phyloP scores from a whole-genome alignment of 2,888 invertebrate species.

The Pterostichus niger region DNA sequence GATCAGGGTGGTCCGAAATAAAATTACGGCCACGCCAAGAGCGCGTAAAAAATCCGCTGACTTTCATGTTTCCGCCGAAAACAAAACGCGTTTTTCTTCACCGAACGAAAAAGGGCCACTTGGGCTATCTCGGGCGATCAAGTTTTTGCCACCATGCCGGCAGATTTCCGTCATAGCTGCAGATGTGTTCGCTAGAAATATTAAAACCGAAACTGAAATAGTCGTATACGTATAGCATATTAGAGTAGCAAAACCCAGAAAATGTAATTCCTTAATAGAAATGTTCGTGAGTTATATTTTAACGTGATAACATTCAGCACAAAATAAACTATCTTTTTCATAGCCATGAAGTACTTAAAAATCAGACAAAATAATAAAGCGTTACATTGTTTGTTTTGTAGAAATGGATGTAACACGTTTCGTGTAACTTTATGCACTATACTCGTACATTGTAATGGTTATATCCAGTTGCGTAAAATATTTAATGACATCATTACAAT shows the following conservation, averaged over 20 bases:
- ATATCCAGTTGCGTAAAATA: too few relatives aligned
- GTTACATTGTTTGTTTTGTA: background rate
- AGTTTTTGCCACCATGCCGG: conserved; percentile 14
- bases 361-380: conserved; percentile 1
- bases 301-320: conserved; percentile 2
- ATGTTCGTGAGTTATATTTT: conserved; percentile 10
- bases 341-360: background rate
- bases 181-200: conserved; percentile 5
- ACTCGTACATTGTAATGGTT: too few relatives aligned
- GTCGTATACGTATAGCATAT: background rate
- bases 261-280: conserved; percentile 21
- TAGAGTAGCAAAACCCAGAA: background rate
- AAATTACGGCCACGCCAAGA: conserved; percentile 59
- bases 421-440: too few relatives aligned
- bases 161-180: conserved; percentile 3
- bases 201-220: conserved; percentile 31
- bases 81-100: conserved; percentile 54
- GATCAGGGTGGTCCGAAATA: conserved; percentile 55
- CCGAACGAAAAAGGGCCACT: background rate
- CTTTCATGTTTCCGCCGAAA: conserved; percentile 50
- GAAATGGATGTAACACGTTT: too few relatives aligned
- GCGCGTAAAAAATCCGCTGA: conserved; percentile 56
- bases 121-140: conserved; percentile 8
- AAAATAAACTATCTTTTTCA: background rate
- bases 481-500: too few relatives aligned